Conservation (phyloP, 2,113 vertebrate genomes). For the Isichthys henryi region DNA sequence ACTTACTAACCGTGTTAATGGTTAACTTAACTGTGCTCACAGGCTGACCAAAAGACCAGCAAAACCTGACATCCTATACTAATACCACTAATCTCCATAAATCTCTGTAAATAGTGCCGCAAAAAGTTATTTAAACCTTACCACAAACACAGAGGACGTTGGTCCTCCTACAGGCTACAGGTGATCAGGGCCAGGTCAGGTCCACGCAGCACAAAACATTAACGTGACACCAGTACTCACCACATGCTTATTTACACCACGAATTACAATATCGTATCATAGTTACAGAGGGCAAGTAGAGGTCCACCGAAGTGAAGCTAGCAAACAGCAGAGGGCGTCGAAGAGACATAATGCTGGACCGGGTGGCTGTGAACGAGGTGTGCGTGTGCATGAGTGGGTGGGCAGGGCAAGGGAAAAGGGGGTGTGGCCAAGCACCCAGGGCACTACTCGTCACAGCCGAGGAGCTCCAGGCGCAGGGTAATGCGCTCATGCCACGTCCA, state of each 20-base stretch:
- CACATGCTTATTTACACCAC: slow-evolving; percentile 1
- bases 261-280: background rate
- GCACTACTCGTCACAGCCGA: slow-evolving; percentile 77
- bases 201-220: slow-evolving; percentile 1
- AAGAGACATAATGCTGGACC: slow-evolving; percentile 49
- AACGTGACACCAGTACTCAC: background rate
- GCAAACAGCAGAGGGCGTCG: slow-evolving; percentile 12
- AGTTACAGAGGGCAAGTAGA: background rate
- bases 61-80: background rate
- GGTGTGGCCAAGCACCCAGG: background rate
- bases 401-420: background rate
- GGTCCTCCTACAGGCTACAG: background rate
- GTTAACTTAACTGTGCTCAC: background rate
- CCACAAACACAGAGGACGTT: background rate
- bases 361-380: slow-evolving; percentile 52
- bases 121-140: background rate
- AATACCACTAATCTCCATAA: background rate
- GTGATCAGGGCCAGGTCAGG: background rate
- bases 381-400: slow-evolving; percentile 47
- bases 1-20: background rate
- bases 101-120: background rate
- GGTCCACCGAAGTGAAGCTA: background rate
- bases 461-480: slow-evolving; percentile 86
- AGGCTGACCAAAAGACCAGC: background rate
- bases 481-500: slow-evolving; percentile 90